These are phyloP conservation scores for Leptopilina syphax DNA, from an alignment of 2,888 invertebrate species.

Conservation along the genomic window DNA sequence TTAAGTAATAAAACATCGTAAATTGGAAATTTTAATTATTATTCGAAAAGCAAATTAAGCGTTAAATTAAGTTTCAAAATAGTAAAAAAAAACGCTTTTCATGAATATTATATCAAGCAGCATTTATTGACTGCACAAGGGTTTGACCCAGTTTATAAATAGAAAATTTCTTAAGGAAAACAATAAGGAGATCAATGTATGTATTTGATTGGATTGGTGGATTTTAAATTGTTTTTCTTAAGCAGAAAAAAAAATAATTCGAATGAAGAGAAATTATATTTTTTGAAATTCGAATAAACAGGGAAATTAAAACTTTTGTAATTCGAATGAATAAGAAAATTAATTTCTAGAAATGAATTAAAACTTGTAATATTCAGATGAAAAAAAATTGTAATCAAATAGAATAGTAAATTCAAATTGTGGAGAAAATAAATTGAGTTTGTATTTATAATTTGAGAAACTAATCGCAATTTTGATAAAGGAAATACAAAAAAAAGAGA, in stretches of 20 bases:
- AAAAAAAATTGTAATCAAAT: not conserved
- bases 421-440: not conserved
- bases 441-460: not conserved
- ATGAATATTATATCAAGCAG: not conserved
- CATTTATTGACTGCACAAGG: constrained; percentile 10
- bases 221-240: not conserved
- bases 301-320: too few species aligned
- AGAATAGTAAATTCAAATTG: too few species aligned
- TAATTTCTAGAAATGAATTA: not conserved
- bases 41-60: too few species aligned
- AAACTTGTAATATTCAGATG: too few species aligned
- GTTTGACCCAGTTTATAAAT: constrained; percentile 10
- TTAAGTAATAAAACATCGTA: too few species aligned
- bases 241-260: too few species aligned
- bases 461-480: not conserved
- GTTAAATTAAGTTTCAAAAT: not conserved
- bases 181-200: not conserved
- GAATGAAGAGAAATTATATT: too few species aligned
- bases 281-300: too few species aligned
- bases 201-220: not conserved
- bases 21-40: too few species aligned
- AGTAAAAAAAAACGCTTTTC: not conserved
- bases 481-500: not conserved
- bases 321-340: too few species aligned
- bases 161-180: not conserved